phyloP scores from a whole-genome alignment of 2,113 vertebrate species.

The Charina bottae region DNA sequence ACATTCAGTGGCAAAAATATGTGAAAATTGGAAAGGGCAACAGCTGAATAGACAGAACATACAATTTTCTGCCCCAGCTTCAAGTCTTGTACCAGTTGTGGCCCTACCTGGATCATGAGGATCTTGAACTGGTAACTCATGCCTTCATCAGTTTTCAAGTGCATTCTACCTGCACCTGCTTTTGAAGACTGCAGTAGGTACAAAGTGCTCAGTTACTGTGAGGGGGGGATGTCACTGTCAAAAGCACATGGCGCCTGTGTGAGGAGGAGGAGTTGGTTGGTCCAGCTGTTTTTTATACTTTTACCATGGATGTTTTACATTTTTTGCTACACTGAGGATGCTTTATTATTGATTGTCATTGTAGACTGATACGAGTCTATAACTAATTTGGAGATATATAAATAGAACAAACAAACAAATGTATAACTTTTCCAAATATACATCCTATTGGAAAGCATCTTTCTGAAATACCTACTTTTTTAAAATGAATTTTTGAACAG shows the following conservation, averaged over 20 bases:
- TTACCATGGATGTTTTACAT: neutral
- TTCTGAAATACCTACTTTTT: no score
- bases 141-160: neutral
- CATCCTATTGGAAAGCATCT: no score
- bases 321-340: neutral
- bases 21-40: neutral
- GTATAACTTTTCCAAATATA: no score
- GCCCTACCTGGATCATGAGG: neutral
- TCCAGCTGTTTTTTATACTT: neutral
- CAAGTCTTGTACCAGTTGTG: no score
- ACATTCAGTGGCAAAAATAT: neutral
- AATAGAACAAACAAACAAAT: no score
- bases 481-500: no score
- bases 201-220: neutral
- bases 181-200: neutral
- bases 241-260: neutral
- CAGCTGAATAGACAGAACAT: neutral
- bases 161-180: neutral
- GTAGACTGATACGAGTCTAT: neutral
- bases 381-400: neutral
- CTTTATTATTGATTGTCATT: neutral
- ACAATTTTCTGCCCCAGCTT: no score
- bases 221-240: neutral
- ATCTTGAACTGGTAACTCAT: neutral
- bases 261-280: neutral